Evolutionary conservation across 2,888 invertebrate species (phyloP).

Genomic region (Drosophila nigricruria): DNA sequence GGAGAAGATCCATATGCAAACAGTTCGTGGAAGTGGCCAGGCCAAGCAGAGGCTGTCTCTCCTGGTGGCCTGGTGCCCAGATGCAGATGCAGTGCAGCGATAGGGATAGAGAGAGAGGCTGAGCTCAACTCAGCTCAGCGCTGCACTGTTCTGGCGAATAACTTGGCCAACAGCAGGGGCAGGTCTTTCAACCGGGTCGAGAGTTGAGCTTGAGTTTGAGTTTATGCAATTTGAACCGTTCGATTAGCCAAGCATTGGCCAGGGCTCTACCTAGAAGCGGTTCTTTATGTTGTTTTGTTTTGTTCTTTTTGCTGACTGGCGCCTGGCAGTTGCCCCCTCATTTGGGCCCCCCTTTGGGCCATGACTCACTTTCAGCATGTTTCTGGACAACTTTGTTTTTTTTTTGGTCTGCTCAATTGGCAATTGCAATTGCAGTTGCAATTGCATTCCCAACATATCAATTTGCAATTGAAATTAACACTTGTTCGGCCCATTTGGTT

Average conservation of each 20-base stretch:
- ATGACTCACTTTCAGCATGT: conserved; percentile 37
- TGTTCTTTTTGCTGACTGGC: conserved; percentile 51
- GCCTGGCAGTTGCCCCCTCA: conserved; percentile 34
- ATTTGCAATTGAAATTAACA: conserved; percentile 54
- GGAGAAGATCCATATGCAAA: conserved; percentile 47
- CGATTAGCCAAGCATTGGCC: conserved; percentile 10
- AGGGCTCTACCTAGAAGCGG: conserved; percentile 37
- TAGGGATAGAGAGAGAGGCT: conserved; percentile 9
- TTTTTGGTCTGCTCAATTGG: conserved; percentile 23
- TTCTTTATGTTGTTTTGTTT: conserved; percentile 26
- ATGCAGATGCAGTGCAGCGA: conserved; percentile 36
- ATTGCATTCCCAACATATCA: conserved; percentile 62
- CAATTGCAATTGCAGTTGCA: conserved; percentile 36
- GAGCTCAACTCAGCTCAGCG: neutral
- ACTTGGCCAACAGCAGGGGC: neutral
- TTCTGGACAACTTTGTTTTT: conserved; percentile 20
- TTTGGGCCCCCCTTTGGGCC: conserved; percentile 14
- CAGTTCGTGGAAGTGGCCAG: conserved; percentile 37
- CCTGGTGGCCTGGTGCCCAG: neutral
- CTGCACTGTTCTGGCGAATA: neutral
- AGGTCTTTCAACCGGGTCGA: conserved; percentile 19
- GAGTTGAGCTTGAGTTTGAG: conserved; percentile 1
- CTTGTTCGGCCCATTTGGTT: conserved; percentile 3
- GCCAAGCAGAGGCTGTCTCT: neutral
- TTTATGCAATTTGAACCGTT: conserved; percentile 26